Conservation (phyloP, 2,888 invertebrate species). For the Opisthograptis luteolata region DNA sequence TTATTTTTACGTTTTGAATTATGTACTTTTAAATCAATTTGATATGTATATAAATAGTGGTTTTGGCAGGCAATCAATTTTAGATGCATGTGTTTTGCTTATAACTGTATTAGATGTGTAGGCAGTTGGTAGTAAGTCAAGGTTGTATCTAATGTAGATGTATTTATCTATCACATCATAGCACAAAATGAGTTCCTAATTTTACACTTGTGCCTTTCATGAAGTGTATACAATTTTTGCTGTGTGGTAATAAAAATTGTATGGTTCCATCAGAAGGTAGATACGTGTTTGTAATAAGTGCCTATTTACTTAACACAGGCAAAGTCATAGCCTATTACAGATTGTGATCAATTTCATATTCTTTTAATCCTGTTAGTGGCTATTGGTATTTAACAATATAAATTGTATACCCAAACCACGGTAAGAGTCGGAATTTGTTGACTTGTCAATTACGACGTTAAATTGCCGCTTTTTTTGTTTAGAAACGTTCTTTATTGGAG, state of each 20-base stretch:
- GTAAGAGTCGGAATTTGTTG: no score
- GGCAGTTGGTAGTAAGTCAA: not conserved
- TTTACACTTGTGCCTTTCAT: not conserved
- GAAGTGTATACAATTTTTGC: not conserved
- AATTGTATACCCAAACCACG: no score
- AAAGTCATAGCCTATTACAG: no score
- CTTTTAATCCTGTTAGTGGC: no score
- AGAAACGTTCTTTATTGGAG: no score
- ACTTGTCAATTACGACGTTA: no score
- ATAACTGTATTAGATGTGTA: not conserved
- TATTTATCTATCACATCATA: not conserved
- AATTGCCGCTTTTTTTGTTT: no score
- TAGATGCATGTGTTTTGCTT: constrained; percentile 9
- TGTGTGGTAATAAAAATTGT: not conserved
- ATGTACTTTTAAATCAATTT: constrained; percentile 6
- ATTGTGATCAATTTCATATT: no score
- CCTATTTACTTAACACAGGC: no score
- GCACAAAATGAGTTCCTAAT: not conserved
- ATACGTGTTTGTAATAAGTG: no score
- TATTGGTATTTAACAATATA: no score
- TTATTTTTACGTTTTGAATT: not conserved
- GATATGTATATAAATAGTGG: constrained; percentile 9
- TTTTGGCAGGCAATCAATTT: constrained; percentile 26
- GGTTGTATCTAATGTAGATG: not conserved
- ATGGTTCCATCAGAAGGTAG: no score